Conservation (phyloP, 2,113 vertebrate species). For the Coptodon bakossiorum region DNA sequence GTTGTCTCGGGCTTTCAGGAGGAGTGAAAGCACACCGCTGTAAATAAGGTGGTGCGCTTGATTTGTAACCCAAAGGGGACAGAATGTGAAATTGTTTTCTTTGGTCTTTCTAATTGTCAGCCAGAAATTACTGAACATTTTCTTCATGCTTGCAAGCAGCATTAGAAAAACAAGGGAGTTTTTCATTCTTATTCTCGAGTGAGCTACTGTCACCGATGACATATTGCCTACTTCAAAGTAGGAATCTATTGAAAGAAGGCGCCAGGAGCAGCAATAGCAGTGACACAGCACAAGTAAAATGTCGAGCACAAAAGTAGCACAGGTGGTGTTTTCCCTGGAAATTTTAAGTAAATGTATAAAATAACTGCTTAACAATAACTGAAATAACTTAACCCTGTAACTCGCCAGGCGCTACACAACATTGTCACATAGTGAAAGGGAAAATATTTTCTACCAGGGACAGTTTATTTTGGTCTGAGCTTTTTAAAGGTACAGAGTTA, state of each 20-base stretch:
- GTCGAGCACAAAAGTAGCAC: not conserved
- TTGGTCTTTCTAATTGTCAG: not conserved
- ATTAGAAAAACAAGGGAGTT: not conserved
- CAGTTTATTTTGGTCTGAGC: not conserved
- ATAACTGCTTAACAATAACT: not conserved
- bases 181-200: not conserved
- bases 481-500: not conserved
- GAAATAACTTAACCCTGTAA: not conserved
- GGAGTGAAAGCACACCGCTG: not conserved
- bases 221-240: not conserved
- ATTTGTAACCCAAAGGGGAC: not conserved
- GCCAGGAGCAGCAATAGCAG: not conserved
- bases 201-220: not conserved
- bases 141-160: not conserved
- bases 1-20: rapidly evolving
- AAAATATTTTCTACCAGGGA: not conserved
- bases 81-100: not conserved
- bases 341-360: not conserved
- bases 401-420: not conserved
- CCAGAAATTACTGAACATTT: not conserved
- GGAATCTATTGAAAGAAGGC: not conserved
- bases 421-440: not conserved
- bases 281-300: not conserved
- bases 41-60: not conserved
- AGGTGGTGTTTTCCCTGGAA: not conserved